phyloP scores from a whole-genome alignment of 2,888 invertebrate species.

The Meliscaeva auricollis region DNA sequence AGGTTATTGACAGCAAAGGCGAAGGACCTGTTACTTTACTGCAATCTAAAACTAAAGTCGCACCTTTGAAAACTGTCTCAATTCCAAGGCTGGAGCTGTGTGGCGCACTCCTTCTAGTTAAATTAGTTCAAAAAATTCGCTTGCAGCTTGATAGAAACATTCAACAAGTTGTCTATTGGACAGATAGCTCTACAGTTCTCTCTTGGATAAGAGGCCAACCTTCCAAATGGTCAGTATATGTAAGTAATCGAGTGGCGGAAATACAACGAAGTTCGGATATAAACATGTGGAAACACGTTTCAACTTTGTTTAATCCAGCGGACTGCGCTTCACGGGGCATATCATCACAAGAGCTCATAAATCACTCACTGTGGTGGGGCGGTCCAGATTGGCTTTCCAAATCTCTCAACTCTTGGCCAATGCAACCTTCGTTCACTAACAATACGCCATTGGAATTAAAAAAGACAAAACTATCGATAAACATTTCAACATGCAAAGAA shows the following conservation, averaged over 20 bases:
- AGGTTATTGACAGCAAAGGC: background rate
- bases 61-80: constrained; percentile 14
- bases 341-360: background rate
- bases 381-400: background rate
- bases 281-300: background rate
- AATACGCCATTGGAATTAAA: background rate
- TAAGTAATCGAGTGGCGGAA: background rate
- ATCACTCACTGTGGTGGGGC: background rate
- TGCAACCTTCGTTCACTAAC: background rate
- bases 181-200: background rate
- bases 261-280: background rate
- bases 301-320: background rate
- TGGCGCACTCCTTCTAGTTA: background rate
- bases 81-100: background rate
- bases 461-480: background rate
- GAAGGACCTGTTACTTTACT: background rate
- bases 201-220: background rate
- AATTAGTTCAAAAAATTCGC: background rate
- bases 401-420: background rate
- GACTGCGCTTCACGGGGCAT: background rate
- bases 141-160: background rate
- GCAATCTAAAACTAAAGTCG: constrained; percentile 18
- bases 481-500: background rate
- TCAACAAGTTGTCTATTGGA: background rate
- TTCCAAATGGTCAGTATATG: background rate